Evolutionary conservation across 2,113 vertebrate species (phyloP), one percentile per base, ranked within the genome.

Genomic region (Propithecus coquereli): DNA sequence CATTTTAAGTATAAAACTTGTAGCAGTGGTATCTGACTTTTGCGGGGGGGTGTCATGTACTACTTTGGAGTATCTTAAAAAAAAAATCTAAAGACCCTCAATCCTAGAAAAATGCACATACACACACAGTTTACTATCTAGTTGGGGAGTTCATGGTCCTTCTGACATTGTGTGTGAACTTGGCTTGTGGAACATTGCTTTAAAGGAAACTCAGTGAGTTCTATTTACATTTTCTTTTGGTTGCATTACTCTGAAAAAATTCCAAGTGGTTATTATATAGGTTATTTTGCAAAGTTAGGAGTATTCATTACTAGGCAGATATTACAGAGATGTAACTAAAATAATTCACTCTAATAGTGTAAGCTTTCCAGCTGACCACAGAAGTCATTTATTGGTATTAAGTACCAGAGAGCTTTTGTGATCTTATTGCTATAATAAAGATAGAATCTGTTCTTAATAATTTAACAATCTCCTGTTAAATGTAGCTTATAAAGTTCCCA

Each of bases 211-310:
- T 83, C 81, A 74, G 30, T 30, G 92, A 79, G 40, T 87, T 71
- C 59, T 92, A 71, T 76, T 88, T 85, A 87, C 83, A 76, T 90
- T 89, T 91, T 88, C 57, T 77, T 92, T 93, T 94, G 47, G 70
- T 90, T 93, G 20, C 87, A 17, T 68, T 59, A 71, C 12, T 83
- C 50, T 85, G 52, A 82, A 96, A 81, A 92, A 82, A 77, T 83
- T 86, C 32, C 5, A 80, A 45, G 79, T 71, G 71, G 34, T 95
- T 66, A 87, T 90, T 93, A 91, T 83, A 22, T 30, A n/a, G 43
- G 65, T 70, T 83, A 83, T 61, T 93, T 86, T 96, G 57, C 40
- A 96, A 91, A 87, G 16, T 68, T 81, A 45, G 34, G 9, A 57
- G 25, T 68, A 70, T 84, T 90, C 65, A 81, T 90, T 54, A 88